Evolutionary conservation across 2,888 invertebrate genomes (phyloP).

Genomic region (Emesis russula): DNA sequence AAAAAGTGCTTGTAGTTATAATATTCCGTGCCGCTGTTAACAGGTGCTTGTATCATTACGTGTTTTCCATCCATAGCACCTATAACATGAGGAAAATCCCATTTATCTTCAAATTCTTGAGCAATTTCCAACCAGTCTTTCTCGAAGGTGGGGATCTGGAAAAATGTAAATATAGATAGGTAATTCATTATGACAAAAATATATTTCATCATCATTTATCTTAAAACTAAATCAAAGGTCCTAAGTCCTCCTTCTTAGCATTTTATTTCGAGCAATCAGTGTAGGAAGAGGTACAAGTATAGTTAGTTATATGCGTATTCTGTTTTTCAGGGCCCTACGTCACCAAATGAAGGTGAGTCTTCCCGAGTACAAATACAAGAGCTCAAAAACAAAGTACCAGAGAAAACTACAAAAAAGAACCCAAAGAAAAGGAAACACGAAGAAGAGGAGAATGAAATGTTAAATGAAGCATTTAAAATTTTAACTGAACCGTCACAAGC

Average conservation of each 20-base stretch:
- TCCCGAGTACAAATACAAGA: slow-evolving; percentile 7
- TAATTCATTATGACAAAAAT: no score
- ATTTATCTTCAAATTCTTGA: slow-evolving; percentile 79
- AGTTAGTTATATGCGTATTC: slow-evolving; percentile 63
- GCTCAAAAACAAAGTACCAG: no score
- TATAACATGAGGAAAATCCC: slow-evolving; percentile 73
- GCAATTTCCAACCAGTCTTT: slow-evolving; percentile 80
- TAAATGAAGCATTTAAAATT: background rate
- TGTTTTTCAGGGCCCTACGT: slow-evolving; percentile 11
- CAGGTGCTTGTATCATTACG: slow-evolving; percentile 72
- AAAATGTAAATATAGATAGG: no score
- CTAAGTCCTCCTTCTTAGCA: no score
- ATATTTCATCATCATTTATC: background rate
- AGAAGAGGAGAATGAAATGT: no score
- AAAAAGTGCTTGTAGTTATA: slow-evolving; percentile 89
- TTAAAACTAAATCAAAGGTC: background rate
- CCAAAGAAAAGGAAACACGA: no score
- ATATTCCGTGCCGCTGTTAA: slow-evolving; percentile 55
- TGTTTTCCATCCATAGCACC: slow-evolving; percentile 78
- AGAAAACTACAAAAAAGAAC: no score
- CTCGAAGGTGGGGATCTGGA: slow-evolving; percentile 61
- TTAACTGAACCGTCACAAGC: background rate
- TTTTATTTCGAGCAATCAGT: no score
- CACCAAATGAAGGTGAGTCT: slow-evolving; percentile 15
- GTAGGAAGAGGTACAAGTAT: no score